Evolutionary conservation across 1,140 invertebrate genomes (phyloP), one percentile per base, ranked within the genome.

Genomic region (Phymorhynchus buccinoides): DNA sequence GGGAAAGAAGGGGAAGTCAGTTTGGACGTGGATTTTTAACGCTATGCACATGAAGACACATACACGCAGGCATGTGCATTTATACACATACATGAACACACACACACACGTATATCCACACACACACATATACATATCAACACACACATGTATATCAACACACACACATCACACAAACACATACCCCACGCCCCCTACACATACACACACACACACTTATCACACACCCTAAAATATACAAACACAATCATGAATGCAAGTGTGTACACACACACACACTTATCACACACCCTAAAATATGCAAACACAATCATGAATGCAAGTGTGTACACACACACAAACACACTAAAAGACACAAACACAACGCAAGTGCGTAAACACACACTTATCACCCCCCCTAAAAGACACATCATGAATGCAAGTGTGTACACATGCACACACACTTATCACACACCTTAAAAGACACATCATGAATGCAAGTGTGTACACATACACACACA

Each of bases 181-280:
- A 9, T 3, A 35, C 35, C n/a, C n/a, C n/a, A n/a, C n/a, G n/a
- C n/a, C n/a, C n/a, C n/a, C n/a, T n/a, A 35, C 30, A 9, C n/a
- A 9, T 4, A 35, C 68, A 71, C 68, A 71, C 68, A 71, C 68
- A 71, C 68, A 71, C 68, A 71, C 68, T n/a, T n/a, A n/a, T n/a
- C n/a, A 71, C 68, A 71, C 68, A 71, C 68, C 14, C 62, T 27
- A 16, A 37, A n/a, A 71, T 32, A 37, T 32, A 71, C 68, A 4
- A n/a, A 71, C 68, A 37, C 68, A 71, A 1, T 2, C n/a, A 32
- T 6, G 1, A 6, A 32, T 18, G 68, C 68, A 52, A 7, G 48
- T 22, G 22, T 22, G 48, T 22, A 35, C 68, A 71, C 68, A 66
- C 62, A 66, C 12, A 71, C 68, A 37, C 68, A 71, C 68, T 6